Base-by-base conservation (phyloP, 2,113 vertebrate species). In the Thinocorus orbignyianus region DNA sequence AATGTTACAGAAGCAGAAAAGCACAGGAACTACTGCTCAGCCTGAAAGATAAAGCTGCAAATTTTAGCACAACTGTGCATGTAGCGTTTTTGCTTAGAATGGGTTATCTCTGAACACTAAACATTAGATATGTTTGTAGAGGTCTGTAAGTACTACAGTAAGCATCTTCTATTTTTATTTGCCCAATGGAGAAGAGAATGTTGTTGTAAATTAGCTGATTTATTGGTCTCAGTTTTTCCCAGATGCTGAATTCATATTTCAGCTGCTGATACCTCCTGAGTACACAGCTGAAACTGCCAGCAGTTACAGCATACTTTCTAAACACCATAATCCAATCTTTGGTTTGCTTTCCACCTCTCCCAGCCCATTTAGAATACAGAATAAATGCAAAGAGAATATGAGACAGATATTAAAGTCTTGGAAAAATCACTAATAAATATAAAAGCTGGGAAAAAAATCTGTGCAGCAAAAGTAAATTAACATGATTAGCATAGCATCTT, bases 371-470 rank as follows among this genome's bases (percentile, higher is more conserved):
- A 72, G 78, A 95, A 81, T 46, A 90, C 14, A 81, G 69, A 62
- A 62, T 49, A 94, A 94, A 73, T 66, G 30, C 49, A 62, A 68
- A 73, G 74, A 71, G 10, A 93, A 60, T 80, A 93, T 79, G 18
- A 89, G 58, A 25, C 26, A 69, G 58, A 33, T 70, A 89, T 77
- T 90, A 83, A 73, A 92, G 37, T 70, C 80, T 73, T 93, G 46
- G 49, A 79, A 92, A 84, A 61, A n/a, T 7, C 65, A 69, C 37
- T 88, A 93, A 81, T 85, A 81, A 92, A 94, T 79, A 95, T 86
- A 94, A 95, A 96, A 89, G 72, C 92, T 95, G 93, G 86, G 80
- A 92, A 97, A 96, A 94, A 78, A 79, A 2, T 71, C 17, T 52
- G 33, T 68, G 37, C 52, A 69, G 51, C 52, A 79, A 84, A 92